Evolutionary conservation across 2,797 vertebrate species (phyloP).

Genomic region (Etheostoma perlongum): DNA sequence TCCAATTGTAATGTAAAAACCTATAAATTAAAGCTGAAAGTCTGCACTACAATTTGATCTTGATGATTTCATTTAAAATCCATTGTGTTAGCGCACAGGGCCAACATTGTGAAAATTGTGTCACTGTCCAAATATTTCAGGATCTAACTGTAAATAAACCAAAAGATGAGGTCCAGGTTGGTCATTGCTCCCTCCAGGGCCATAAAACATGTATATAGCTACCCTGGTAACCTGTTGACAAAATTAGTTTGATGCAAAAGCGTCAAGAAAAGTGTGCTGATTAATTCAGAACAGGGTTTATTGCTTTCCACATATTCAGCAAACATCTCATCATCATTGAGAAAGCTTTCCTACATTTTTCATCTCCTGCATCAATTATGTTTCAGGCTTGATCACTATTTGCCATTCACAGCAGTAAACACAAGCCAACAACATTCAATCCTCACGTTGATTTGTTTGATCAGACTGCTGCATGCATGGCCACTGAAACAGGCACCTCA

Average conservation of each 20-base stretch:
- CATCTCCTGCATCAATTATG: constrained; percentile 30
- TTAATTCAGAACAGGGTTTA: background rate
- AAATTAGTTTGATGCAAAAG: constrained; percentile 2
- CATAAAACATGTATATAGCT: constrained; percentile 7
- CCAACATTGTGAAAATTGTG: no score
- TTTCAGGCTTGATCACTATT: constrained; percentile 40
- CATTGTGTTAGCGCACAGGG: no score
- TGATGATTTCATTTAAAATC: no score
- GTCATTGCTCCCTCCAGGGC: background rate
- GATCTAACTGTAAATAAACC: background rate
- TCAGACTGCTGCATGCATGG: constrained; percentile 31
- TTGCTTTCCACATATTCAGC: constrained; percentile 26
- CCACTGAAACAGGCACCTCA: constrained; percentile 14
- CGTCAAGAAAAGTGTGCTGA: background rate
- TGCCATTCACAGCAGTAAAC: constrained; percentile 34
- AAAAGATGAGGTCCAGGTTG: background rate
- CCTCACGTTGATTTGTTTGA: constrained; percentile 43
- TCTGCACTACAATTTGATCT: background rate
- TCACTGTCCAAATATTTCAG: no score
- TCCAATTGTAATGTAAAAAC: constrained; percentile 20
- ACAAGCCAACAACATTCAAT: constrained; percentile 37
- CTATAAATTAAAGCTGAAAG: constrained; percentile 63
- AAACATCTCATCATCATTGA: constrained; percentile 13
- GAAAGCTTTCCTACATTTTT: constrained; percentile 27
- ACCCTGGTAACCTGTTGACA: background rate